Conservation (phyloP, 2,888 invertebrate species). For the Andrena fulva region DNA sequence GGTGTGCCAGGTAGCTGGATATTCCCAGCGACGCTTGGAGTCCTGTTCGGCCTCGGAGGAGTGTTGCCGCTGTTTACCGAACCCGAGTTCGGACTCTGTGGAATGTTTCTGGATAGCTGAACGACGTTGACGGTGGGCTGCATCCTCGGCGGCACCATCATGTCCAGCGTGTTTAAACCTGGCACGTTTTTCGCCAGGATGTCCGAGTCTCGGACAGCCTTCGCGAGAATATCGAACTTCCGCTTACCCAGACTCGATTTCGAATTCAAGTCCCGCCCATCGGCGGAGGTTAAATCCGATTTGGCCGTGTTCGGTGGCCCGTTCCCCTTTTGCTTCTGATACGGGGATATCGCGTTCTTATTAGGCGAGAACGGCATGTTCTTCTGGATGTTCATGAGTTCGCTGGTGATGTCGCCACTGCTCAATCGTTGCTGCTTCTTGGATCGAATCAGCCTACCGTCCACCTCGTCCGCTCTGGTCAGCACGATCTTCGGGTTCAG, state of each 20-base stretch:
- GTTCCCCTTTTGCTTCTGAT: slow-evolving; percentile 77
- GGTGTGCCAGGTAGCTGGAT: slow-evolving; percentile 83
- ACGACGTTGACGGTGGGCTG: slow-evolving; percentile 87
- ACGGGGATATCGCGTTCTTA: slow-evolving; percentile 76
- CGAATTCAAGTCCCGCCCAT: slow-evolving; percentile 59
- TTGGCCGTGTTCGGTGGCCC: slow-evolving; percentile 49
- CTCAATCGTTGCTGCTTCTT: slow-evolving; percentile 78
- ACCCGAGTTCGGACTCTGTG: slow-evolving; percentile 81
- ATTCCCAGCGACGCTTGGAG: slow-evolving; percentile 77
- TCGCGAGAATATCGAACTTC: slow-evolving; percentile 79
- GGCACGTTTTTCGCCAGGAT: slow-evolving; percentile 86
- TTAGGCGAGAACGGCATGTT: slow-evolving; percentile 78
- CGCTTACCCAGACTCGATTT: slow-evolving; percentile 74
- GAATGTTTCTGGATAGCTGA: slow-evolving; percentile 85
- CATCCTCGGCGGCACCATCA: slow-evolving; percentile 86
- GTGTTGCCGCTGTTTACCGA: slow-evolving; percentile 81
- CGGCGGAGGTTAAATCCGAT: slow-evolving; percentile 53
- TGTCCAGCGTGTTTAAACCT: slow-evolving; percentile 87
- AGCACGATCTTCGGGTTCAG: slow-evolving; percentile 84
- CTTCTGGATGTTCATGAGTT: slow-evolving; percentile 81
- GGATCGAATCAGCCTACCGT: slow-evolving; percentile 73
- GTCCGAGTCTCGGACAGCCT: slow-evolving; percentile 80
- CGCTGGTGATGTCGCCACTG: slow-evolving; percentile 78
- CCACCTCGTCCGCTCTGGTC: slow-evolving; percentile 81
- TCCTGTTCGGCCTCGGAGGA: slow-evolving; percentile 79